phyloP scores from a whole-genome alignment of 2,797 vertebrate species.

The Carduelis carduelis region DNA sequence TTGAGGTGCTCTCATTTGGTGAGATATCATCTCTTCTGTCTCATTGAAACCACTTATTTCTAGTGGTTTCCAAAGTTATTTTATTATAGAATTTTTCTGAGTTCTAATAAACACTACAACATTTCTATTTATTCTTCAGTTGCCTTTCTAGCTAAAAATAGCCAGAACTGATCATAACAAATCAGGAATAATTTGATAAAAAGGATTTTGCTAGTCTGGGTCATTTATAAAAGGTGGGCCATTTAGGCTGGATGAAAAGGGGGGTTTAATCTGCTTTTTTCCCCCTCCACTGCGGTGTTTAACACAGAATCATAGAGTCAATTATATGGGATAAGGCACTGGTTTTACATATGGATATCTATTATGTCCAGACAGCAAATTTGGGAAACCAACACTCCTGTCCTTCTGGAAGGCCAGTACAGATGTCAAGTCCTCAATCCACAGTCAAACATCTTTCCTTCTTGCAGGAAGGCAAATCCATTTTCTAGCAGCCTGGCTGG shows the following conservation, averaged over 20 bases:
- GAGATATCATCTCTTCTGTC: neutral
- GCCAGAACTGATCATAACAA: neutral
- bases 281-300: neutral
- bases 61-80: neutral
- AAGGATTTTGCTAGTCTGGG: neutral
- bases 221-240: neutral
- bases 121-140: neutral
- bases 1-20: neutral
- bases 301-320: neutral
- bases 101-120: neutral
- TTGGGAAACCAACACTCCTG: neutral
- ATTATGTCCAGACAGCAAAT: neutral
- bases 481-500: neutral
- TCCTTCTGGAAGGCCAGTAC: neutral
- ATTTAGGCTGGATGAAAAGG: neutral
- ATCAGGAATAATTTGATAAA: neutral
- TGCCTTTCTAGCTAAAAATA: neutral
- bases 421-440: neutral
- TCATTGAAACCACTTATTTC: neutral
- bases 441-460: neutral
- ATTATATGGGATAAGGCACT: neutral
- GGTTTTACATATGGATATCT: neutral
- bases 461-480: neutral
- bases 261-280: fast-evolving
- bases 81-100: neutral